Evolutionary conservation across 2,113 vertebrate genomes (phyloP).

Genomic region (Dicentrarchus labrax): DNA sequence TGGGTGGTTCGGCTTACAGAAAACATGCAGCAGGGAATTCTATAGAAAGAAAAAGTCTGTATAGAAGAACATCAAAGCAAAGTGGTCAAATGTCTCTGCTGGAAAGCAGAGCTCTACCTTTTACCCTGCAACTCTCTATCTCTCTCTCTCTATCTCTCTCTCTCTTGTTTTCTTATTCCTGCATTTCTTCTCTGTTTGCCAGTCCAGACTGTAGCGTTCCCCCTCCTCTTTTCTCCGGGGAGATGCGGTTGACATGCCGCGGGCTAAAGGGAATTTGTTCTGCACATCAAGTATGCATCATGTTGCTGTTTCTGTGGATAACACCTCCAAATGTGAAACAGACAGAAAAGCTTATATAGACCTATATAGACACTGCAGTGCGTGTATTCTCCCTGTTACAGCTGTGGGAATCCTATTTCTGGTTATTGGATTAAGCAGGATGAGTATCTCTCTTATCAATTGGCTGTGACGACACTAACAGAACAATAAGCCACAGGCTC

Average conservation of each 20-base stretch:
- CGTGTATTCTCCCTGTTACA: not conserved
- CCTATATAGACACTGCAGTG: not conserved
- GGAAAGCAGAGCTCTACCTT: constrained; percentile 42
- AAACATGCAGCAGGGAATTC: constrained; percentile 41
- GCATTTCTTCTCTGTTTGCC: constrained; percentile 54
- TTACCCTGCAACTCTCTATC: constrained; percentile 15
- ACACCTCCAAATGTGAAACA: constrained; percentile 20
- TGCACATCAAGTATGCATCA: constrained; percentile 65
- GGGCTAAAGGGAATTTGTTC: constrained; percentile 71
- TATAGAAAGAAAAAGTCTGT: constrained; percentile 31
- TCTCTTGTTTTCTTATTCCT: constrained; percentile 9
- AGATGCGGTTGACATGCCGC: constrained; percentile 59
- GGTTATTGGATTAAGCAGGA: constrained; percentile 38
- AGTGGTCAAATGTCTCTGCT: constrained; percentile 68
- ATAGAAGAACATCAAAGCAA: constrained; percentile 69
- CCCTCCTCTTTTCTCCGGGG: constrained; percentile 47
- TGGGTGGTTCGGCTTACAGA: constrained; percentile 56
- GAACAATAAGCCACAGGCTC: constrained; percentile 19
- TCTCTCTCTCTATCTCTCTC: constrained; percentile 7
- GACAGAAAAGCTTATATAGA: not conserved
- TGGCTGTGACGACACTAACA: constrained; percentile 18
- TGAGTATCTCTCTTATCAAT: constrained; percentile 24
- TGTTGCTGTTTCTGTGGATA: constrained; percentile 50
- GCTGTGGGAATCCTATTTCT: not conserved
- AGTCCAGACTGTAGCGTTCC: constrained; percentile 42